Percentiles rank a stretch among this genome's conserved stretches.
These are phyloP conservation scores for Opisthocomus hoazin DNA, from an alignment of 2,113 vertebrate genomes.

Conservation along the genomic window DNA sequence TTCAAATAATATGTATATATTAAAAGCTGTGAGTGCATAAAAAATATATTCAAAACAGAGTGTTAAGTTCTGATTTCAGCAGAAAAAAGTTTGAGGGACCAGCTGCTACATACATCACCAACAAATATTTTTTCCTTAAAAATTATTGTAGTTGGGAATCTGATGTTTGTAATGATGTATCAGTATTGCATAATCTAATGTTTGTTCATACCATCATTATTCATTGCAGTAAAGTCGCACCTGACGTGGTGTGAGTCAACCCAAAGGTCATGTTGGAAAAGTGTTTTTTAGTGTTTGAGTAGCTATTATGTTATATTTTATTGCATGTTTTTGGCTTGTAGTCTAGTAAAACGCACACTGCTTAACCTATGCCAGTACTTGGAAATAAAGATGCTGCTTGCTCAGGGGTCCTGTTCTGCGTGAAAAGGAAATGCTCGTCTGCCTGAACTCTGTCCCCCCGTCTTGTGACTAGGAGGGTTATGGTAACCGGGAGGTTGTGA, in stretches of 20 bases:
- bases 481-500: background rate
- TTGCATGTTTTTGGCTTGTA: background rate
- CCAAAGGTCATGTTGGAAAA: background rate
- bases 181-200: background rate
- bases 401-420: background rate
- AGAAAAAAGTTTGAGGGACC: background rate
- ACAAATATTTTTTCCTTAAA: background rate
- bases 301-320: constrained; percentile 21
- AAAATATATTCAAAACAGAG: background rate
- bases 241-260: background rate
- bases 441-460: background rate
- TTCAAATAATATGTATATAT: background rate
- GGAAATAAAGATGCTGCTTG: background rate
- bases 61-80: background rate
- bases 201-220: background rate
- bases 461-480: background rate
- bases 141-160: background rate
- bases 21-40: background rate
- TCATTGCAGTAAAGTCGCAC: background rate
- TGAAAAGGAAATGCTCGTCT: background rate
- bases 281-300: background rate
- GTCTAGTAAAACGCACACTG: background rate
- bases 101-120: background rate
- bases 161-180: background rate
- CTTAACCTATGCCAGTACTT: background rate